Evolutionary conservation across 2,888 invertebrate genomes (phyloP).

Genomic region (Vanessa cardui): DNA sequence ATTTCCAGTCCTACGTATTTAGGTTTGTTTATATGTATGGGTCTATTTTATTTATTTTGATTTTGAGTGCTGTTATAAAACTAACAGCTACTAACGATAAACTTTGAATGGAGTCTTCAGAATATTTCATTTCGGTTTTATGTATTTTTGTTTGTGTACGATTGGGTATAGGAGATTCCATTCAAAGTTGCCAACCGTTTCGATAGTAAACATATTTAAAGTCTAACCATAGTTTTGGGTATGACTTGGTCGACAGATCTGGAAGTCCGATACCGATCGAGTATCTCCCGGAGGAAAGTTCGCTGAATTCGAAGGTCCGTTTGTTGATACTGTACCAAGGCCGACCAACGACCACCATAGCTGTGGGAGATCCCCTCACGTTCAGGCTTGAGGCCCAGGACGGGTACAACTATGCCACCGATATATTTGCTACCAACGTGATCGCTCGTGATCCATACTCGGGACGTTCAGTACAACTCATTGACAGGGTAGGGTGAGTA

Average conservation of each 20-base stretch:
- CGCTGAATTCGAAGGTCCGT: slow-evolving; percentile 93
- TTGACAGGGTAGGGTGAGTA: slow-evolving; percentile 92
- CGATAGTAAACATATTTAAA: slow-evolving; percentile 45
- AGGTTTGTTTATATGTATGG: slow-evolving; percentile 21
- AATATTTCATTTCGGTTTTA: not conserved
- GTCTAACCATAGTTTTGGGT: slow-evolving; percentile 78
- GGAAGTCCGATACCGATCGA: slow-evolving; percentile 96
- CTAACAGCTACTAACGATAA: slow-evolving; percentile 81
- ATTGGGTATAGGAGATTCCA: slow-evolving; percentile 47
- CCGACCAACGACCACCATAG: slow-evolving; percentile 95
- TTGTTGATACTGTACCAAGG: slow-evolving; percentile 94
- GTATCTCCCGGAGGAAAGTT: slow-evolving; percentile 95
- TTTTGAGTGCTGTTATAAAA: slow-evolving; percentile 78
- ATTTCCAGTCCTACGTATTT: slow-evolving; percentile 10
- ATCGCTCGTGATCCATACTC: slow-evolving; percentile 96
- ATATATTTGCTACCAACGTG: slow-evolving; percentile 96
- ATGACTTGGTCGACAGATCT: slow-evolving; percentile 85
- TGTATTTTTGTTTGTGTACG: slow-evolving; percentile 24
- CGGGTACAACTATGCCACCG: slow-evolving; percentile 93
- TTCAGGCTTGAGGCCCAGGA: slow-evolving; percentile 95
- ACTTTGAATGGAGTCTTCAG: slow-evolving; percentile 70
- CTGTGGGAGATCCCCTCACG: slow-evolving; percentile 95
- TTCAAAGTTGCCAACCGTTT: slow-evolving; percentile 63
- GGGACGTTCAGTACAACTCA: slow-evolving; percentile 93
- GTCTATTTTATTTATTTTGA: slow-evolving; percentile 43